Evolutionary conservation across 2,113 vertebrate species (phyloP).

Genomic region (Ursus arctos): DNA sequence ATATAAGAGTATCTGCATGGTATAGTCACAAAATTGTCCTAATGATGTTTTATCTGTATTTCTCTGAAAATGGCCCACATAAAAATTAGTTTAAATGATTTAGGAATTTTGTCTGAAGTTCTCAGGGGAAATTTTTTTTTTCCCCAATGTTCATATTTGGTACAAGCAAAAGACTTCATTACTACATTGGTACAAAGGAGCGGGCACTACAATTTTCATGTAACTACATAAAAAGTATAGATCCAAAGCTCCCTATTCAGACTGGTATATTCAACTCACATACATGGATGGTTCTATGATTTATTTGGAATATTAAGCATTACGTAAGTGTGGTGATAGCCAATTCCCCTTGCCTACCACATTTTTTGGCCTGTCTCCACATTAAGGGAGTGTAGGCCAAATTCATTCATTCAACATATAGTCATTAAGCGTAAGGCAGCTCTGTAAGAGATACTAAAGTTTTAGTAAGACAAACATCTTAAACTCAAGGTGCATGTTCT

Average conservation of each 20-base stretch:
- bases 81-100: conserved; percentile 46
- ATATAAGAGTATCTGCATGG: neutral
- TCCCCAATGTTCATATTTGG: neutral
- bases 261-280: neutral
- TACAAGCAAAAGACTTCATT: neutral
- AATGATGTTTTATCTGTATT: neutral
- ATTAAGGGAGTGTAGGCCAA: neutral
- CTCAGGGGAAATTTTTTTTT: neutral
- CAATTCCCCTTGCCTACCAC: neutral
- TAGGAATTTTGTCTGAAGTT: conserved; percentile 25
- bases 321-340: neutral
- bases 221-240: neutral
- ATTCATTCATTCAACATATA: neutral
- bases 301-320: conserved; percentile 28
- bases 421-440: neutral
- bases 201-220: neutral
- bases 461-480: neutral
- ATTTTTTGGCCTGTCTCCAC: neutral
- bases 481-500: neutral
- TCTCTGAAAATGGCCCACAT: neutral
- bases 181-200: neutral
- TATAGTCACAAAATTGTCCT: neutral
- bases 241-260: neutral
- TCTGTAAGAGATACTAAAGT: neutral
- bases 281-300: neutral